Percentiles rank a stretch among this genome's conserved stretches.
Conservation (phyloP, 2,888 invertebrate species). For the Drosophila mimica region DNA sequence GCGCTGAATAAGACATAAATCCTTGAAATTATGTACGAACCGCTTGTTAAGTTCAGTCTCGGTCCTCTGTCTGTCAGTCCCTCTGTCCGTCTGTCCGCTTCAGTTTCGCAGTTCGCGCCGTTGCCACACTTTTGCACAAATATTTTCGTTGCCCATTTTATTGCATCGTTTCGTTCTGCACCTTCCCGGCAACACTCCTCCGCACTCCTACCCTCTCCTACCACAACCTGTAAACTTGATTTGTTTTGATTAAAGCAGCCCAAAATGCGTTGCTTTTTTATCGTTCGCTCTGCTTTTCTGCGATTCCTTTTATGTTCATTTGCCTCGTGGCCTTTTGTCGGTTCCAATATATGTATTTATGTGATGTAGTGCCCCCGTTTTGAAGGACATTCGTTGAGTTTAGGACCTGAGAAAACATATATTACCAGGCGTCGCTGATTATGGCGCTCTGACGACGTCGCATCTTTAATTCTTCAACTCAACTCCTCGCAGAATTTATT, state of each 20-base stretch:
- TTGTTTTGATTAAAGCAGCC: constrained; percentile 71
- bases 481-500: background rate
- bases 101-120: constrained; percentile 17
- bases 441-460: constrained; percentile 27
- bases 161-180: constrained; percentile 34
- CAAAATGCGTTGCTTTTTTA: constrained; percentile 36
- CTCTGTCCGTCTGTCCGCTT: background rate
- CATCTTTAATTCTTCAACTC: constrained; percentile 3
- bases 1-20: constrained; percentile 76
- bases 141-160: constrained; percentile 48
- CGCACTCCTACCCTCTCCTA: background rate
- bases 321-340: constrained; percentile 43
- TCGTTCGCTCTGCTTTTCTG: constrained; percentile 6
- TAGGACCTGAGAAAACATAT: constrained; percentile 74
- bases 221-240: constrained; percentile 58
- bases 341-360: background rate
- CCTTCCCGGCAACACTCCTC: background rate
- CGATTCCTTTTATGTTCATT: constrained; percentile 14
- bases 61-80: background rate
- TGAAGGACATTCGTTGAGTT: constrained; percentile 76
- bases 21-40: constrained; percentile 71
- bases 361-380: constrained; percentile 57
- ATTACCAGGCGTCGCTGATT: constrained; percentile 66
- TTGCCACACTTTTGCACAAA: constrained; percentile 65
- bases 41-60: constrained; percentile 51